Percentiles rank a stretch among this genome's conserved stretches.
Evolutionary conservation across 2,113 vertebrate genomes (phyloP).

Genomic region (Tapirus terrestris): DNA sequence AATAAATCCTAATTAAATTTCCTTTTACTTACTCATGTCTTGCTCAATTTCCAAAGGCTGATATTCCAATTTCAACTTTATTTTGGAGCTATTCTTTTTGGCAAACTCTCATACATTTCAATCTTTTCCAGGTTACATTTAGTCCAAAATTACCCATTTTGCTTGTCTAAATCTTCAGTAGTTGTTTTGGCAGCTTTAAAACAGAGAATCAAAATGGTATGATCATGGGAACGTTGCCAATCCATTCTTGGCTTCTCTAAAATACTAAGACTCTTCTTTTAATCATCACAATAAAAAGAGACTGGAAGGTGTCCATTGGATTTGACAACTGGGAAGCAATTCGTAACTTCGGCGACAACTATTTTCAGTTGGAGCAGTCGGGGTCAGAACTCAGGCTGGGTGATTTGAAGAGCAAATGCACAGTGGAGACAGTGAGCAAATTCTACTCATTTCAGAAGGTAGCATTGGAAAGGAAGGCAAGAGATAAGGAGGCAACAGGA

Average conservation of each 20-base stretch:
- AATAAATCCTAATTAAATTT: slow-evolving; percentile 49
- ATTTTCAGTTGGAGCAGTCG: neutral
- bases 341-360: slow-evolving; percentile 2
- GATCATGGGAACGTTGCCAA: slow-evolving; percentile 8
- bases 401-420: neutral
- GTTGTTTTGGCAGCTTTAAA: slow-evolving; percentile 59
- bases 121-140: slow-evolving; percentile 16
- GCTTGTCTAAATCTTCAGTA: slow-evolving; percentile 55
- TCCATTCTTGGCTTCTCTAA: slow-evolving; percentile 44
- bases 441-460: neutral
- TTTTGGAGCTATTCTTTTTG: slow-evolving; percentile 14
- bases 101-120: slow-evolving; percentile 21
- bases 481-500: neutral
- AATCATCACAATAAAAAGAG: slow-evolving; percentile 46
- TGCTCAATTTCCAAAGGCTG: neutral
- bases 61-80: neutral
- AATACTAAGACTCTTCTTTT: slow-evolving; percentile 44
- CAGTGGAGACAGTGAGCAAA: neutral
- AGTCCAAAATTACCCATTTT: slow-evolving; percentile 18
- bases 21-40: neutral
- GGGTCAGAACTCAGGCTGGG: neutral
- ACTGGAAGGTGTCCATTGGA: slow-evolving; percentile 26
- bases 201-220: slow-evolving; percentile 64
- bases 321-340: slow-evolving; percentile 61
- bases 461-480: neutral